Evolutionary conservation across 2,113 vertebrate species (phyloP), one percentile per base, ranked within the genome.

Genomic region (Rhea pennata): DNA sequence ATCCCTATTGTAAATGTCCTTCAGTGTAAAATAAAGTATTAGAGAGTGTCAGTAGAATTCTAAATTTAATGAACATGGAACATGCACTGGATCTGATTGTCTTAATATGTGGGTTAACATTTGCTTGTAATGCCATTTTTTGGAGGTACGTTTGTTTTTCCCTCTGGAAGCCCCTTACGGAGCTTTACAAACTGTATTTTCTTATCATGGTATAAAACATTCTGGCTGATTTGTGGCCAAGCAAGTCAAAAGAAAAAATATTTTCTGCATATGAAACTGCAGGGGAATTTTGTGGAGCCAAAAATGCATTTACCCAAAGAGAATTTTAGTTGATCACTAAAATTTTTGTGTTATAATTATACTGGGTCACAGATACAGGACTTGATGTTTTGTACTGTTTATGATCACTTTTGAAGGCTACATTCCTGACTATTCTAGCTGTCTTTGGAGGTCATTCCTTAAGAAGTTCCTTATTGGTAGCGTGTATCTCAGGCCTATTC

Each of bases 201-300:
- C 15, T 84, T 86, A 65, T 67, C 27, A 42, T 7, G 14, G 54
- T 27, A 78, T 31, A 93, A 90, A 96, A 78, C 54, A 69, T 75
- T 88, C 67, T 54, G 74, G 27, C 74, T 91, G 40, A 44, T 83
- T 92, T 87, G 58, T 89, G 75, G 53, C 77, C 93, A 89, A 95
- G 79, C 58, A 42, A 3, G 65, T 50, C 66, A 84, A 81, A 90
- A 39, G 29, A 61, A 88, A 74, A 9, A 90, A 26, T 94, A 78
- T 64, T 71, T 10, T 84, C 62, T 94, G 10, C 24, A 73, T 17
- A 19, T 73, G 24, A 26, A 48, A 20, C 50, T 39, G 15, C 17
- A 53, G 42, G n/a, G 70, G 8, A 84, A 69, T 91, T 95, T 88
- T 78, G 67, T 86, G 64, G 79, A 75, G 56, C 42, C n/a, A 70